phyloP scores from a whole-genome alignment of 2,797 vertebrate genomes.

The Glyptemys insculpta region DNA sequence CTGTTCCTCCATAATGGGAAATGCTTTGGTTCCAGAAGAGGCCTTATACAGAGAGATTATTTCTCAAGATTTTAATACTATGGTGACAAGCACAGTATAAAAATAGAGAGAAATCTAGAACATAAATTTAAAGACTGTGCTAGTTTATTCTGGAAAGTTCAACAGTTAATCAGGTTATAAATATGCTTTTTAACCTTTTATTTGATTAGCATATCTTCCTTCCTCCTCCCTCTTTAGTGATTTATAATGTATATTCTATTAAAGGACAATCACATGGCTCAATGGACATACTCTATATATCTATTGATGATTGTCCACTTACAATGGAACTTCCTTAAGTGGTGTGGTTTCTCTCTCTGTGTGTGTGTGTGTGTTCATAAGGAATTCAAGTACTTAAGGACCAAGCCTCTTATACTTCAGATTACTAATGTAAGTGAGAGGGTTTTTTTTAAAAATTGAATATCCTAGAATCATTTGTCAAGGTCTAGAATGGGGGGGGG shows the following conservation, averaged over 20 bases:
- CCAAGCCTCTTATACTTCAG: constrained; percentile 18
- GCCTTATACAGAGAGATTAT: background rate
- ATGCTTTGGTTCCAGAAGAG: background rate
- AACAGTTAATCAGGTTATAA: constrained; percentile 38
- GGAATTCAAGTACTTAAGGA: constrained; percentile 30
- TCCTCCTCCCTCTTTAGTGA: background rate
- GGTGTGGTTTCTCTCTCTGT: background rate
- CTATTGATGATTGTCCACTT: constrained; percentile 29
- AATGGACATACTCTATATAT: background rate
- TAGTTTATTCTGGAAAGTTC: constrained; percentile 70
- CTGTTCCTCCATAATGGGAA: background rate
- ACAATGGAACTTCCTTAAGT: constrained; percentile 52
- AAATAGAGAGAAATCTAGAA: constrained; percentile 4
- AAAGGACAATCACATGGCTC: constrained; percentile 25
- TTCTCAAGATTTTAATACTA: background rate
- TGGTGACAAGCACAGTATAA: background rate
- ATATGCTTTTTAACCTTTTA: constrained; percentile 56
- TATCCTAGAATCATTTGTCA: constrained; percentile 7
- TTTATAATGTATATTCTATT: constrained; percentile 48
- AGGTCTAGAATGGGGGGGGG: background rate
- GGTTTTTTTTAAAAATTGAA: background rate
- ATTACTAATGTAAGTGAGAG: background rate
- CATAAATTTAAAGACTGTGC: constrained; percentile 11
- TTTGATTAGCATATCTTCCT: constrained; percentile 45
- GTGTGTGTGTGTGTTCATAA: constrained; percentile 14